Conservation (phyloP, 37 sponge, comb jelly and placozoan genomes). For the Chondrilla cf. caribensis region DNA sequence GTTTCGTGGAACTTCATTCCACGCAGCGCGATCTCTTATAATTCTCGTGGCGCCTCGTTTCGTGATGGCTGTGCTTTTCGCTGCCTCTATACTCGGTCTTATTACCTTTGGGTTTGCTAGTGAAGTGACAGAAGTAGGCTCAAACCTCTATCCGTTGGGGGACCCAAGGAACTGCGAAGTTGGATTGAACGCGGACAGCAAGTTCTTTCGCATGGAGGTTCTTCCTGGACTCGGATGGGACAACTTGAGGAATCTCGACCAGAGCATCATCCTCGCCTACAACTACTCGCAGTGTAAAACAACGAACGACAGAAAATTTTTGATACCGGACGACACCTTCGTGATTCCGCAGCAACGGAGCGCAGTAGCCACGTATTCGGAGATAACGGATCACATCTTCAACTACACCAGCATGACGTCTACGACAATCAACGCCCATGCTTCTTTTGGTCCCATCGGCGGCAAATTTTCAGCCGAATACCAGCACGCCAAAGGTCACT, state of each 20-base stretch:
- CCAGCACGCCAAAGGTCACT: constrained; percentile 40
- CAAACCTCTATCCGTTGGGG: constrained; percentile 34
- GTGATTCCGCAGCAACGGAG: constrained; percentile 54
- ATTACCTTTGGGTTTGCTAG: no score
- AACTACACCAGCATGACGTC: constrained; percentile 67
- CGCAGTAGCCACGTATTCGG: constrained; percentile 40
- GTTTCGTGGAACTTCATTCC: no score
- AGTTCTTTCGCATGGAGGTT: constrained; percentile 61
- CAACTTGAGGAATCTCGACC: constrained; percentile 63
- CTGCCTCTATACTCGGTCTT: neutral
- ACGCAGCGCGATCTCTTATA: no score
- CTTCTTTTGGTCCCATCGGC: constrained; percentile 34
- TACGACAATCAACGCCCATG: constrained; percentile 42
- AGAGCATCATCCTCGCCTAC: constrained; percentile 42
- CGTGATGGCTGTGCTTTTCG: neutral
- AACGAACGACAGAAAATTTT: constrained; percentile 63
- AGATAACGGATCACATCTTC: constrained; percentile 57
- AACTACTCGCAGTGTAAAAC: constrained; percentile 53
- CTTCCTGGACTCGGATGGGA: constrained; percentile 75
- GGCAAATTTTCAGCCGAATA: constrained; percentile 60
- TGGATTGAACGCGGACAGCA: constrained; percentile 6
- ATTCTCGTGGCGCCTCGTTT: no score
- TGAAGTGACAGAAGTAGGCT: neutral
- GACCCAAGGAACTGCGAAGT: constrained; percentile 68
- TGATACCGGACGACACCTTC: constrained; percentile 53